Evolutionary conservation across 1,140 invertebrate species (phyloP), one percentile per base, ranked within the genome.

Genomic region (Leucophenga varia): DNA sequence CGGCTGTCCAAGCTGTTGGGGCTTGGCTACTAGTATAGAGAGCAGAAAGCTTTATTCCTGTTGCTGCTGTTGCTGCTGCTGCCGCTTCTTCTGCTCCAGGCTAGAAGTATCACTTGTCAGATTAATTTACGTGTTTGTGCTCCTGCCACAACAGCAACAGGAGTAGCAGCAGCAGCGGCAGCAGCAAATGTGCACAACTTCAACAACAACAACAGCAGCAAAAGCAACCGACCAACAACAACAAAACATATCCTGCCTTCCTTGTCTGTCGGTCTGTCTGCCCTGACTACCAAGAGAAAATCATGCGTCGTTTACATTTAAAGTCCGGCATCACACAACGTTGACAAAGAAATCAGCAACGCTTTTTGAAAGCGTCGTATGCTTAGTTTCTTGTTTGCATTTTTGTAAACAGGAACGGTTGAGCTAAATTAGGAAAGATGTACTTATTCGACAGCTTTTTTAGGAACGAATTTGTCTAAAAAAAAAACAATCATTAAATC

Each of bases 51-150:
- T n/a, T 12, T 7, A 30, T 12, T 30, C 28, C 28, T 7, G 28
- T 12, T 8, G 28, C 28, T 7, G 7, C 28, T 7, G 28, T 30
- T 30, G 28, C 28, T 30, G n/a, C 28, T 30, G 28, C 12, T 12
- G 28, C 12, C 7, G 28, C 28, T 30, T 8, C 28, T 12, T 12
- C 7, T 7, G 45, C 60, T 61, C 41, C 48, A 65, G 61, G 61
- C 61, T 61, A 65, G 61, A 64, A 64, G 61, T 64, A 64, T 64
- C 61, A 64, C 61, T 64, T 64, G 61, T 64, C 61, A 64, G 61
- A 64, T 64, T 64, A 64, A 64, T 64, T 64, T 64, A 64, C 61
- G 61, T 64, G 61, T 64, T 64, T 64, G 61, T 64, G 58, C 58
- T 57, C 57, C 57, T 49, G 51, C 59, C 61, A 42, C 61, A 57